Conservation (phyloP, 2,113 vertebrate genomes). For the Vanacampus margaritifer region DNA sequence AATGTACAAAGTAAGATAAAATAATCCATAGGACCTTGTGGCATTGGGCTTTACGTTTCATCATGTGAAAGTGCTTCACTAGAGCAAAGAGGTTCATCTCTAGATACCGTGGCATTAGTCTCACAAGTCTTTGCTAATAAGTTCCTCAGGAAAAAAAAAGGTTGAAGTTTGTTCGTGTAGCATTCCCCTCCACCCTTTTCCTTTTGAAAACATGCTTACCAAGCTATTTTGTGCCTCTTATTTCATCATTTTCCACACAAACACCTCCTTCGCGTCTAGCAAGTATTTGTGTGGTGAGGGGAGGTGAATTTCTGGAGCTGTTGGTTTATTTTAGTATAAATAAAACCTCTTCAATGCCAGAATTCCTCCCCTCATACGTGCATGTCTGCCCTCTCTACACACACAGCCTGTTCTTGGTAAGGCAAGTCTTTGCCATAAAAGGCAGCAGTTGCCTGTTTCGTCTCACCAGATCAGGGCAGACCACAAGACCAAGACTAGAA, state of each 20-base stretch:
- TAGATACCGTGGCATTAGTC: constrained; percentile 28
- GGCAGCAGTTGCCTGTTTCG: constrained; percentile 55
- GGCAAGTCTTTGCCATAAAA: constrained; percentile 64
- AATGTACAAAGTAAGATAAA: not conserved
- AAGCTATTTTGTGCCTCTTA: constrained; percentile 56
- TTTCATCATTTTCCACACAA: constrained; percentile 55
- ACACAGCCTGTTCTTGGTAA: constrained; percentile 48
- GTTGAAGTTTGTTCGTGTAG: constrained; percentile 22
- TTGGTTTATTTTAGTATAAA: constrained; percentile 60
- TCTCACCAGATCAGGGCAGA: constrained; percentile 44
- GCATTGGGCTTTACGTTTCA: constrained; percentile 36
- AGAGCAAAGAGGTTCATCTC: constrained; percentile 28
- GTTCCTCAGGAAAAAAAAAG: constrained; percentile 20
- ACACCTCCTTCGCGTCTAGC: constrained; percentile 31
- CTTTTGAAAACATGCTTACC: constrained; percentile 48
- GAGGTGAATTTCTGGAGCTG: constrained; percentile 51
- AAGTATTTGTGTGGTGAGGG: constrained; percentile 42
- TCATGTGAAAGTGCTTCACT: constrained; percentile 56
- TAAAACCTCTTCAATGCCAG: constrained; percentile 54
- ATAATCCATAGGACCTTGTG: constrained; percentile 33
- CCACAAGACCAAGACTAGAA: constrained; percentile 33
- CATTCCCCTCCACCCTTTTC: constrained; percentile 5
- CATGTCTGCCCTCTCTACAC: constrained; percentile 18
- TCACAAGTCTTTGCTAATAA: constrained; percentile 15
- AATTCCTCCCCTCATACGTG: constrained; percentile 44